A percentile compares a stretch with the other conserved stretches of the same genome.
Conservation (phyloP, 2,888 invertebrate genomes). For the Cynaeus angustus region DNA sequence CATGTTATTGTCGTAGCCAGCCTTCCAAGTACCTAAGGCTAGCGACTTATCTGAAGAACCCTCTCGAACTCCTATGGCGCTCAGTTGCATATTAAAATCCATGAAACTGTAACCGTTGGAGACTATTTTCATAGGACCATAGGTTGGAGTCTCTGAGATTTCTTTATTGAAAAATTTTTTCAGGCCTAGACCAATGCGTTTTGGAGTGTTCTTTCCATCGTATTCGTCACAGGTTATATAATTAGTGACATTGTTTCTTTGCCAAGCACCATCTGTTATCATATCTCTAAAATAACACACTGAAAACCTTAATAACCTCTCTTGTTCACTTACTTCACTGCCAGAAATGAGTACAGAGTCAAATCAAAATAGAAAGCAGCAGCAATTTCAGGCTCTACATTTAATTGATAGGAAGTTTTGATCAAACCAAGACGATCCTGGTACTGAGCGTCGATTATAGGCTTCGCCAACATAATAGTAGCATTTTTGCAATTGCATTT, state of each 20-base stretch:
- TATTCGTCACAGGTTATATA: conserved; percentile 87
- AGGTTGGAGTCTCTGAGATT: conserved; percentile 79
- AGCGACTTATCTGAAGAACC: conserved; percentile 83
- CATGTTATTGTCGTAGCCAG: conserved; percentile 81
- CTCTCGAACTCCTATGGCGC: conserved; percentile 81
- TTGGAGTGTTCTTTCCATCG: conserved; percentile 84
- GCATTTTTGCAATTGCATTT: conserved; percentile 86
- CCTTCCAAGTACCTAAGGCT: conserved; percentile 84
- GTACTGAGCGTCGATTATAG: conserved; percentile 80
- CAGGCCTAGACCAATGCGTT: conserved; percentile 79
- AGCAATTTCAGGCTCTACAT: conserved; percentile 82
- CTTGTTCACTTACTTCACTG: conserved; percentile 76
- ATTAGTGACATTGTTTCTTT: conserved; percentile 76
- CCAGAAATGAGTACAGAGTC: conserved; percentile 81
- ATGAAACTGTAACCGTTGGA: conserved; percentile 84
- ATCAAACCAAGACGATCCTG: conserved; percentile 82
- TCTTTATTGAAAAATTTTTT: conserved; percentile 79
- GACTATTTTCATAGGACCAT: conserved; percentile 78
- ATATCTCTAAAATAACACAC: conserved; percentile 75
- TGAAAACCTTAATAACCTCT: neutral
- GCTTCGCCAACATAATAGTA: conserved; percentile 83
- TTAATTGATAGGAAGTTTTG: conserved; percentile 82
- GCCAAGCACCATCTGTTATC: conserved; percentile 83
- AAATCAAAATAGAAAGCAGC: conserved; percentile 93
- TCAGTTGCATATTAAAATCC: conserved; percentile 83